Percentiles rank a stretch among this genome's conserved stretches.
Evolutionary conservation across 2,797 vertebrate genomes (phyloP).

Genomic region (Siniperca undulata): DNA sequence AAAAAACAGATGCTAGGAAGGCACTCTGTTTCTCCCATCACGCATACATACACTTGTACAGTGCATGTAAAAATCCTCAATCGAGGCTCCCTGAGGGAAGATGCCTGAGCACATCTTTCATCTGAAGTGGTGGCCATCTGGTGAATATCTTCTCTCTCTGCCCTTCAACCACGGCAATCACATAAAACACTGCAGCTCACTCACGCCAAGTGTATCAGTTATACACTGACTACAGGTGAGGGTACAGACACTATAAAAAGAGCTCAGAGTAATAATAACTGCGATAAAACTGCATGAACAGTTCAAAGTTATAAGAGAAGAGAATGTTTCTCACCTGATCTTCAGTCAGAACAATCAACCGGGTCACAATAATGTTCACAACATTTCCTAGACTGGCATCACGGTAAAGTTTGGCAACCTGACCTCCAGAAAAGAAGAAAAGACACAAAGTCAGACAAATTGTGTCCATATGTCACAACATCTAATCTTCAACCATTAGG

Average conservation of each 20-base stretch:
- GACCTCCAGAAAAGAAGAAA: slow-evolving; percentile 99
- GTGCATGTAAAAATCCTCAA: slow-evolving; percentile 67
- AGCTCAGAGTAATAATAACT: background rate
- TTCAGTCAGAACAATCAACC: slow-evolving; percentile 98
- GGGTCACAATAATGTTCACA: slow-evolving; percentile 99
- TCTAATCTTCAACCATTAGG: background rate
- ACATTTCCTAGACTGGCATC: slow-evolving; percentile 99
- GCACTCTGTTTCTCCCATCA: slow-evolving; percentile 78
- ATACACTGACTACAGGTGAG: slow-evolving; percentile 35
- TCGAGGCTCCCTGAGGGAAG: slow-evolving; percentile 69
- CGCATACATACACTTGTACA: slow-evolving; percentile 50
- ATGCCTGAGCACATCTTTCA: slow-evolving; percentile 73
- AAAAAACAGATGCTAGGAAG: slow-evolving; percentile 64
- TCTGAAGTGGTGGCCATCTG: slow-evolving; percentile 78
- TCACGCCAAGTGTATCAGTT: slow-evolving; percentile 43
- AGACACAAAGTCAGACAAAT: slow-evolving; percentile 99
- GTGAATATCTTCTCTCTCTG: slow-evolving; percentile 50
- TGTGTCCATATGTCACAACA: slow-evolving; percentile 58
- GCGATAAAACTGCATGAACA: background rate
- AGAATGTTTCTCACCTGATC: slow-evolving; percentile 91
- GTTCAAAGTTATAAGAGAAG: no score
- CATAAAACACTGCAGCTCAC: slow-evolving; percentile 49
- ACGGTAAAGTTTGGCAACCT: slow-evolving; percentile 99
- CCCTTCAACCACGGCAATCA: slow-evolving; percentile 24
- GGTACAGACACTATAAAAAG: slow-evolving; percentile 13